Base-by-base conservation (phyloP, 2,888 invertebrate species). In the Agelastica alni region DNA sequence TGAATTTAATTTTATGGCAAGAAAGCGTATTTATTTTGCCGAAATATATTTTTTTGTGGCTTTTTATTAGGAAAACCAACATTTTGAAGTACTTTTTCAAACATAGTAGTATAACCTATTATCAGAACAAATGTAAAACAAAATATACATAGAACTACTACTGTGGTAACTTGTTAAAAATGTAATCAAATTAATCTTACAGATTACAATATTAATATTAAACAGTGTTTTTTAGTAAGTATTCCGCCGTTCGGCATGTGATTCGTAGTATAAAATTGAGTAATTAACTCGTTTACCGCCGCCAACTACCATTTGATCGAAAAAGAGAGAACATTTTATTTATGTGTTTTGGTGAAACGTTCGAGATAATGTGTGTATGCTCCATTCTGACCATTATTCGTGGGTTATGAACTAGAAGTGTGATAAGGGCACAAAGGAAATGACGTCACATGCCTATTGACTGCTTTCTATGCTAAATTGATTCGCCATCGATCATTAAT, bases 351-450 rank as follows among this genome's bases (percentile, higher is more conserved):
- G 37, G 37, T 39, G 37, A 20, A 39, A 39, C 20, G 37, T 39
- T 39, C 37, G 4, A n/a, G 37, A 39, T 39, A 39, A 39, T 39
- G 37, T 20, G 20, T 39, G 37, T 39, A 18, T 39, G 37, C 37
- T 69, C 70, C 66, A 70, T 70, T 70, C 67, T 65, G 67, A 67
- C 69, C 74, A 77, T 77, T 77, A 77, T 77, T 66, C 74, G 70
- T 66, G 74, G 70, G 75, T 77, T 77, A 77, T 77, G 77, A 77
- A 77, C 76, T 76, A 77, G 77, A 77, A 77, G 76, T 73, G 73
- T 68, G 76, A 76, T 76, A 76, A 70, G 71, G 68, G 69, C 75
- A 77, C 77, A 77, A 77, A 77, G 77, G 77, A 77, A 76, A 76
- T 76, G 76, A 76, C 77, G 77, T 76, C 76, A 76, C 73, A 75